A percentile compares a stretch with the other conserved stretches of the same genome.
phyloP scores from a whole-genome alignment of 2,888 invertebrate genomes.

The Drosophila trichaetosa region DNA sequence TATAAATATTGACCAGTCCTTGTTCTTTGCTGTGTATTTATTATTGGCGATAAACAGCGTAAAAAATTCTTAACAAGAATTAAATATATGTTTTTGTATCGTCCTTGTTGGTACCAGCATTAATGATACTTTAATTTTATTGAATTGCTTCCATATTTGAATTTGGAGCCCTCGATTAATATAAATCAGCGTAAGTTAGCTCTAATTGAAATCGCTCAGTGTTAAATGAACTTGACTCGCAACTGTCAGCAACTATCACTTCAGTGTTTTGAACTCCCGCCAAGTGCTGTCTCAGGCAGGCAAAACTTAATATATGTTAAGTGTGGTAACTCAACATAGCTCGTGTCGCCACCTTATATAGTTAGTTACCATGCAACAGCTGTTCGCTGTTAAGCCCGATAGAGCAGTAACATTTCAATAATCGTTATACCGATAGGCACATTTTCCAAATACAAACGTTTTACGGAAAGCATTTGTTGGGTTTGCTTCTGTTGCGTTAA shows the following conservation, averaged over 20 bases:
- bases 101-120: conserved; percentile 1
- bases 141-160: background rate
- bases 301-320: background rate
- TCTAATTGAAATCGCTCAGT: background rate
- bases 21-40: background rate
- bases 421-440: background rate
- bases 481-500: conserved; percentile 10
- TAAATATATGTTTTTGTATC: conserved; percentile 23
- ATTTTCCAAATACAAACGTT: conserved; percentile 12
- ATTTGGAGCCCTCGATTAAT: background rate
- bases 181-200: background rate
- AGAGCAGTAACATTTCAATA: background rate
- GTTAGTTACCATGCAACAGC: background rate
- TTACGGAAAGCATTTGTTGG: conserved; percentile 15
- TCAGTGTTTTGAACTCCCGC: background rate
- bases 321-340: background rate
- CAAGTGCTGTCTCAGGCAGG: background rate
- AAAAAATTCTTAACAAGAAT: conserved; percentile 46
- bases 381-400: background rate
- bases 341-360: background rate
- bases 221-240: background rate
- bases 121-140: background rate
- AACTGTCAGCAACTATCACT: background rate
- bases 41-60: conserved; percentile 29
- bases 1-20: background rate